Evolutionary conservation across 2,888 invertebrate species (phyloP).

Genomic region (Parnassius orleans): DNA sequence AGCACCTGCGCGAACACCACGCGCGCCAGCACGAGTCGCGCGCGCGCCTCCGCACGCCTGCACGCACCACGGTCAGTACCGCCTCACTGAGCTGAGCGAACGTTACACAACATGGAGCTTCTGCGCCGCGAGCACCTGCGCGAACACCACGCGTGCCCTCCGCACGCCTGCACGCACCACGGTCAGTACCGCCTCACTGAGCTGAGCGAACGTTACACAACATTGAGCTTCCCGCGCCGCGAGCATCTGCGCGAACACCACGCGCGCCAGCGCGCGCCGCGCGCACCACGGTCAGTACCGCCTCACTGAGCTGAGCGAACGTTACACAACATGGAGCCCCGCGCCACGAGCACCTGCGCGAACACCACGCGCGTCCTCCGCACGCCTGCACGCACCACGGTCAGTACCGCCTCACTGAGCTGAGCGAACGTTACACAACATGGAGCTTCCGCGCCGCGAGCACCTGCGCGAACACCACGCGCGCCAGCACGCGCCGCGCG

Average conservation of each 20-base stretch:
- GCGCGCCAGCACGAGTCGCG: constrained; percentile 73
- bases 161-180: constrained; percentile 22
- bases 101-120: constrained; percentile 50
- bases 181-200: constrained; percentile 25
- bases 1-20: constrained; percentile 87
- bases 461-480: not conserved
- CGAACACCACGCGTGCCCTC: not conserved
- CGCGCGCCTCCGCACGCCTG: constrained; percentile 34
- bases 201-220: not conserved
- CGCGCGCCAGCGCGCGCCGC: not conserved
- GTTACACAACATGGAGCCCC: not conserved
- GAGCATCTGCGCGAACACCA: not conserved
- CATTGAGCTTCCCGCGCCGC: not conserved
- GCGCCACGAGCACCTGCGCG: not conserved
- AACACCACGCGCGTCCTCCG: not conserved
- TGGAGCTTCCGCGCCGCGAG: not conserved
- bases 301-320: not conserved
- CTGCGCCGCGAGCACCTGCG: not conserved
- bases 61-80: constrained; percentile 84
- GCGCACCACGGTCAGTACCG: constrained; percentile 30
- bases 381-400: not conserved
- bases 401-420: not conserved
- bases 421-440: too few relatives aligned
- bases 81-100: constrained; percentile 68
- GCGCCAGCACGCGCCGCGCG: not conserved